Base-by-base conservation (phyloP, 2,888 invertebrate species). In the Lymantria monacha region DNA sequence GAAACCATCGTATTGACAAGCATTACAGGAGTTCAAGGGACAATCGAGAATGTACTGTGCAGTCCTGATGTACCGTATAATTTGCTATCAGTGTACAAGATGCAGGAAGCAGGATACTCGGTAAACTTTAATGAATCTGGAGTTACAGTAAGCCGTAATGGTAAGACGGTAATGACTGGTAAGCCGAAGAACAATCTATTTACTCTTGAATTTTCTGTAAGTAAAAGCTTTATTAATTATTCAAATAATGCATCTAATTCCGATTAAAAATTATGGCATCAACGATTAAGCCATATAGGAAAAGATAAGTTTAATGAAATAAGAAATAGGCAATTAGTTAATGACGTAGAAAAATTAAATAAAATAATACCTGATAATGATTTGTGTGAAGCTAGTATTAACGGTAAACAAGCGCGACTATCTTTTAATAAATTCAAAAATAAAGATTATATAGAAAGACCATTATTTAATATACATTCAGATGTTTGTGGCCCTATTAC, bases 21-120 rank as follows among this genome's bases (percentile, higher is more conserved):
- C 46, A 63, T 73, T 42, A 51, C 58, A 31, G 67, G 67, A 8
- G 36, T 65, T 7, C 40, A 30, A 11, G 72, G 63, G 37, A 8
- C 31, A 8, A 30, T 65, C 36, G 51, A 60, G 15, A 53, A 55
- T 22, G 61, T 64, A 3, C 61, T 80, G 7, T 80, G 59, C 53
- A 69, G 69, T 47, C 46, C 63, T 13, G 74, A 79, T 9, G 12
- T 30, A 0, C 70, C 72, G 30, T 62, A 76, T 57, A 76, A 78
- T 14, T 46, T 61, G 13, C 40, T 61, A 9, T 61, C 61, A 8
- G 48, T 51, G 3, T 13, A 10, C 2, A 40, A 13, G 7, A 41
- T 51, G 15, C 46, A 37, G 30, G 11, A 30, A 11, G 30, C 42
- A 12, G 42, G 46, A 10, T 31, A 40, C 15, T 42, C 37, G 0